Evolutionary conservation across 1,140 invertebrate genomes (phyloP).

Genomic region (Polyergus mexicanus): DNA sequence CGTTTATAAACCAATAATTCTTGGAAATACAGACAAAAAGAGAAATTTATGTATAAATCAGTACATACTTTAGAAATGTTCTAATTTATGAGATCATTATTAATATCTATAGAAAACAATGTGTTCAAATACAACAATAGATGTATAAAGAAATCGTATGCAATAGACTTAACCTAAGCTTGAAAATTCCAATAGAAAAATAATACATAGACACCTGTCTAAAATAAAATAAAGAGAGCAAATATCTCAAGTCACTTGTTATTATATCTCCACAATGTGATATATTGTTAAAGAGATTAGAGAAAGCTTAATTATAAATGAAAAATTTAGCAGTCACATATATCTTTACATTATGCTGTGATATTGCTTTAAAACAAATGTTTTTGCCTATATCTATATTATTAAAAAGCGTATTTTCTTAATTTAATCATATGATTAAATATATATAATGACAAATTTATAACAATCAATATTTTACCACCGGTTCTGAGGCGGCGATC

Average conservation of each 20-base stretch:
- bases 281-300: too few relatives aligned
- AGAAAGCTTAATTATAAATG: not conserved
- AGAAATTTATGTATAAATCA: not conserved
- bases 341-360: not conserved
- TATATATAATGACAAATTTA: not conserved
- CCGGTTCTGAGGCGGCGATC: slow-evolving; percentile 93
- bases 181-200: too few relatives aligned
- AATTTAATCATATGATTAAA: not conserved
- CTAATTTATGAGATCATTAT: not conserved
- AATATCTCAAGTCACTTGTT: too few relatives aligned
- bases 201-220: too few relatives aligned
- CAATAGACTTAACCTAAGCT: too few relatives aligned
- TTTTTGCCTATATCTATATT: not conserved
- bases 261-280: too few relatives aligned
- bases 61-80: not conserved
- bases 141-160: too few relatives aligned
- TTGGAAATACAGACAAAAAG: not conserved
- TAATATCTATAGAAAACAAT: too few relatives aligned
- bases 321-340: not conserved
- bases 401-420: not conserved
- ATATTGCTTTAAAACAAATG: not conserved
- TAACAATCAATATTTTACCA: slow-evolving; percentile 87
- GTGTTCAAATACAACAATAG: too few relatives aligned
- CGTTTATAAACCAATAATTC: not conserved
- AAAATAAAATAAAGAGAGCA: too few relatives aligned